These are phyloP conservation scores for Gandaritis pyraliata DNA, from an alignment of 2,888 invertebrate species.

Conservation along the genomic window DNA sequence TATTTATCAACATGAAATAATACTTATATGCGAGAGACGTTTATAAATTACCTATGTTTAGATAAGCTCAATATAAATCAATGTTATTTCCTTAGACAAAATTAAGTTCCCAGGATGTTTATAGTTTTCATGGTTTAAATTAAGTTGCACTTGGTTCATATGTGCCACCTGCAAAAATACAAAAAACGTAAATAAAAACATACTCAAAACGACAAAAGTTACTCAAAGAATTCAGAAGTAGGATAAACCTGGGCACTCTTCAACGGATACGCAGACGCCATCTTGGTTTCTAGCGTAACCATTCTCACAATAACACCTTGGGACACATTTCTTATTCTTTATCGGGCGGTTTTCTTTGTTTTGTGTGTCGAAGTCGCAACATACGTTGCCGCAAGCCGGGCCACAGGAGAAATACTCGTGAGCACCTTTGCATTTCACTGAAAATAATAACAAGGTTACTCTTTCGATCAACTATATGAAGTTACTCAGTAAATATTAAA, in stretches of 20 bases:
- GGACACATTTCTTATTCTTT: constrained; percentile 48
- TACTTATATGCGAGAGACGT: too few species aligned
- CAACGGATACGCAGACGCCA: constrained; percentile 48
- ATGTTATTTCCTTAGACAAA: too few species aligned
- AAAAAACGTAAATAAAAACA: too few species aligned
- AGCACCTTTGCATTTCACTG: constrained; percentile 38
- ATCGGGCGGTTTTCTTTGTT: constrained; percentile 53
- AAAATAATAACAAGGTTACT: constrained; percentile 11
- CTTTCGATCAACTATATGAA: too few species aligned
- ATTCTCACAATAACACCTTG: constrained; percentile 55
- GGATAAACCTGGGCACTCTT: constrained; percentile 49
- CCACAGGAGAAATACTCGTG: constrained; percentile 60
- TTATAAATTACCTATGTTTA: too few species aligned
- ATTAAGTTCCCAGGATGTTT: too few species aligned
- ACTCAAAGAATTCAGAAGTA: background rate
- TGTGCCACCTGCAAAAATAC: too few species aligned
- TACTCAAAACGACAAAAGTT: too few species aligned
- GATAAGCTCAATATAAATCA: too few species aligned
- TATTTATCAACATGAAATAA: too few species aligned
- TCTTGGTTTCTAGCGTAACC: constrained; percentile 50
- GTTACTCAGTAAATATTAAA: background rate
- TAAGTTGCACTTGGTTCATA: too few species aligned
- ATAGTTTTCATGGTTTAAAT: too few species aligned
- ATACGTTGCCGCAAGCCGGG: constrained; percentile 61
- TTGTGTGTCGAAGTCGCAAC: constrained; percentile 48